Evolutionary conservation across 2,113 vertebrate genomes (phyloP), one percentile per base, ranked within the genome.

Genomic region (Chloroceryle aenea): DNA sequence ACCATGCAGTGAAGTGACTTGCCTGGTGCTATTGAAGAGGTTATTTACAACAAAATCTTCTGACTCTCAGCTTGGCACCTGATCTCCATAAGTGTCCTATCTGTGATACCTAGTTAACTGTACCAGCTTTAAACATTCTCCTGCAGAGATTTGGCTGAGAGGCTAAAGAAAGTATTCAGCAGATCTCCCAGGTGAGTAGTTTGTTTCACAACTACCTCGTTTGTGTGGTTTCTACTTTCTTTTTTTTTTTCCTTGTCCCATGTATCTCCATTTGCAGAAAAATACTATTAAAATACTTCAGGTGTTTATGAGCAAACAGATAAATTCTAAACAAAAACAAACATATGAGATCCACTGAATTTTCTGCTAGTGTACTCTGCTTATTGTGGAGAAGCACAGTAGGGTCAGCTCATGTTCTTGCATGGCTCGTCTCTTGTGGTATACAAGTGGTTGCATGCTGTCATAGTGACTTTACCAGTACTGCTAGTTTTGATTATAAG

Each of bases 1-100:
- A 48, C 64, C 47, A 27, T 23, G 26, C 59, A 76, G 71, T 66
- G 82, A 91, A 87, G 63, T 71, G 50, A 74, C 87, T 85, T 52
- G n/a, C 68, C 64, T 20, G 21, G 34, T 84, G 72, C 47, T 71
- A 18, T 52, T 18, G 48, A 81, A 74, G 67, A 74, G 17, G 43
- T 85, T 82, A 91, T 78, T 93, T 89, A 76, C 45, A 77, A 43
- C 52, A 85, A 83, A 89, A 47, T 83, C 66, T 81, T 91, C 69
- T 89, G 91, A 73, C 48, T 91, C 74, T 45, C 61, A 79, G 69
- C 78, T 72, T 81, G 78, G 38, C 38, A 89, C 34, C 42, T 76
- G 68, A 87, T 80, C 63, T 87, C 47, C 38, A 9, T 85, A 76
- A 90, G 38, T 81, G 40, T 77, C 29, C 34, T 93, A 4, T 76